Evolutionary conservation across 2,888 invertebrate species (phyloP).

Genomic region (Plutella xylostella): DNA sequence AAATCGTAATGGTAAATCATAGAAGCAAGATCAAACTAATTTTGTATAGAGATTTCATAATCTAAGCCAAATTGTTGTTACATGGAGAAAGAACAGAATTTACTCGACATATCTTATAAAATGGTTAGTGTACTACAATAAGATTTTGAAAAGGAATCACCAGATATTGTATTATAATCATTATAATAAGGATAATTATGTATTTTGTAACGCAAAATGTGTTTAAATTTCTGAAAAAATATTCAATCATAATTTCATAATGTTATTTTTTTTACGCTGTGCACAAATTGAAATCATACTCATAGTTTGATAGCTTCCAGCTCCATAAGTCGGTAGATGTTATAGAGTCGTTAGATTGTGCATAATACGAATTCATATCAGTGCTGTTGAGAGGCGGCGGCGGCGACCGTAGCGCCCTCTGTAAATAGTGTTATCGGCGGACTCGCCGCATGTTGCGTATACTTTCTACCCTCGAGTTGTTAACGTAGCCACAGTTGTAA

Average conservation of each 20-base stretch:
- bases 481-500: conserved; percentile 60
- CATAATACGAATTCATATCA: conserved; percentile 47
- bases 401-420: conserved; percentile 17
- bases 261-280: conserved; percentile 57
- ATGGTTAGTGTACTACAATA: conserved; percentile 70
- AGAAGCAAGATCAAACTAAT: conserved; percentile 35
- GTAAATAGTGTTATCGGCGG: conserved; percentile 47
- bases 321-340: conserved; percentile 42
- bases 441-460: conserved; percentile 38
- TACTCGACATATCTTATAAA: conserved; percentile 70
- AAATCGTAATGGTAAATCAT: conserved; percentile 34
- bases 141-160: conserved; percentile 57
- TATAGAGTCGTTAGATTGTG: conserved; percentile 55
- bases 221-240: conserved; percentile 63
- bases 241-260: conserved; percentile 49
- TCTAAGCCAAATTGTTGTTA: conserved; percentile 64
- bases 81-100: conserved; percentile 67
- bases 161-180: conserved; percentile 59
- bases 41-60: conserved; percentile 45
- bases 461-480: conserved; percentile 51
- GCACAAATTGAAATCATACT: conserved; percentile 47
- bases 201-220: conserved; percentile 66
- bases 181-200: conserved; percentile 61
- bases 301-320: conserved; percentile 37
- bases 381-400: conserved; percentile 30